These are phyloP conservation scores for Spilogale gracilis DNA, from an alignment of 2,113 vertebrate genomes.

Conservation along the genomic window DNA sequence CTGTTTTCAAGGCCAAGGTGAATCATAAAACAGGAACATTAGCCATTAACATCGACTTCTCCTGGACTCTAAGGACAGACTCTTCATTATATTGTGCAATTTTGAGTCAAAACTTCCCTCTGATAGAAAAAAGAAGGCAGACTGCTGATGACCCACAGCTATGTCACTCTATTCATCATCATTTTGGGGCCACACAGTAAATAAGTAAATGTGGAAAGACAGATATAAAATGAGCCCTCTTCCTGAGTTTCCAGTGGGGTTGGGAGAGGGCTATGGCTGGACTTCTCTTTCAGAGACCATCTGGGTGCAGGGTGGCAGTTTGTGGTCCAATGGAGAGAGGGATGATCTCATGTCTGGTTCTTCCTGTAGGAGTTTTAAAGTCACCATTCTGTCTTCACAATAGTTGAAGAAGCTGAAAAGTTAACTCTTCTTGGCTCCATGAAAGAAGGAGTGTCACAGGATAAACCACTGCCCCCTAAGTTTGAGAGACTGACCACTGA, in stretches of 20 bases:
- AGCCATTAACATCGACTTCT: not conserved
- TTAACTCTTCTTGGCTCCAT: not conserved
- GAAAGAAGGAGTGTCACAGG: not conserved
- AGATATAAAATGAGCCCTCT: not conserved
- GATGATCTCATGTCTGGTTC: not conserved
- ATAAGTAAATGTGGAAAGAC: not conserved
- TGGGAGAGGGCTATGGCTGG: not conserved
- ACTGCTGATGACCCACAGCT: not conserved
- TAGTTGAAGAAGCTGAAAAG: not conserved
- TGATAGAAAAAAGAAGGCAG: not conserved
- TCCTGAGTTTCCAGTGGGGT: not conserved
- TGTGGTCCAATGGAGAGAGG: not conserved
- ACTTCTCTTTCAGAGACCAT: not conserved
- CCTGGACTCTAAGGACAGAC: not conserved
- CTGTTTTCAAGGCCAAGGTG: not conserved
- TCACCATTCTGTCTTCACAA: not conserved
- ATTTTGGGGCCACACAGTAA: not conserved
- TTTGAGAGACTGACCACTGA: not conserved
- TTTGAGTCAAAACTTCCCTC: not conserved
- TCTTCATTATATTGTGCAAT: not conserved
- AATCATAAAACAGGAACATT: not conserved
- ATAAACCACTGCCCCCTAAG: not conserved
- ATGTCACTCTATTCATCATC: not conserved
- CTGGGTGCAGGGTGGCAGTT: not conserved
- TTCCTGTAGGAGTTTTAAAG: not conserved